Evolutionary conservation across 2,797 vertebrate species (phyloP).

Genomic region (Paedocypris micromegethes): DNA sequence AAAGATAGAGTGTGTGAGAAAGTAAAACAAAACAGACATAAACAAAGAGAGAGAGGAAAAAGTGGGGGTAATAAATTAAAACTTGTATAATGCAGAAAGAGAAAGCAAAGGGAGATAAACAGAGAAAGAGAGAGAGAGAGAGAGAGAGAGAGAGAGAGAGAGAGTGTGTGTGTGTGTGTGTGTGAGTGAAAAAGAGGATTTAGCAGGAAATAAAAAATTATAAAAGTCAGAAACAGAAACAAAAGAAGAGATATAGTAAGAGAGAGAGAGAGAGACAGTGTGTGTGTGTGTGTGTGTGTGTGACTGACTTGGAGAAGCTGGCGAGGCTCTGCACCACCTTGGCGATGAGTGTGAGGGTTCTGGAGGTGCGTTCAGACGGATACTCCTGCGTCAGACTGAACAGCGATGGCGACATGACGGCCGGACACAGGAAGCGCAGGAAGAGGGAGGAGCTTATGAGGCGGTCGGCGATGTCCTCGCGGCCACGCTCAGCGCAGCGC

Average conservation of each 20-base stretch:
- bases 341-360: conserved; percentile 94
- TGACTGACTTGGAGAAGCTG: conserved; percentile 94
- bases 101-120: conserved; percentile 14
- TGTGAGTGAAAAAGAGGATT: conserved; percentile 3
- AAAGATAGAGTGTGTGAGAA: conserved; percentile 4
- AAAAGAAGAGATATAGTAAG: no score
- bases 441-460: conserved; percentile 96
- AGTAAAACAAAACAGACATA: background rate
- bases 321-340: conserved; percentile 99
- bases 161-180: conserved; percentile 35
- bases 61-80: no score
- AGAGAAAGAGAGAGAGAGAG: conserved; percentile 41
- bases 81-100: background rate
- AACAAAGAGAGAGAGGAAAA: conserved; percentile 20
- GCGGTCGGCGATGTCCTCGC: conserved; percentile 92
- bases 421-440: conserved; percentile 92
- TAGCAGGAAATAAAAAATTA: no score
- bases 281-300: conserved; percentile 32
- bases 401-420: conserved; percentile 94
- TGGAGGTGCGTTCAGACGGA: conserved; percentile 88
- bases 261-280: no score
- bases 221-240: no score
- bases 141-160: conserved; percentile 18
- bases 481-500: conserved; percentile 87
- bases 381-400: conserved; percentile 96